phyloP scores from a whole-genome alignment of 2,113 vertebrate genomes.

The Lophotis ruficrista region DNA sequence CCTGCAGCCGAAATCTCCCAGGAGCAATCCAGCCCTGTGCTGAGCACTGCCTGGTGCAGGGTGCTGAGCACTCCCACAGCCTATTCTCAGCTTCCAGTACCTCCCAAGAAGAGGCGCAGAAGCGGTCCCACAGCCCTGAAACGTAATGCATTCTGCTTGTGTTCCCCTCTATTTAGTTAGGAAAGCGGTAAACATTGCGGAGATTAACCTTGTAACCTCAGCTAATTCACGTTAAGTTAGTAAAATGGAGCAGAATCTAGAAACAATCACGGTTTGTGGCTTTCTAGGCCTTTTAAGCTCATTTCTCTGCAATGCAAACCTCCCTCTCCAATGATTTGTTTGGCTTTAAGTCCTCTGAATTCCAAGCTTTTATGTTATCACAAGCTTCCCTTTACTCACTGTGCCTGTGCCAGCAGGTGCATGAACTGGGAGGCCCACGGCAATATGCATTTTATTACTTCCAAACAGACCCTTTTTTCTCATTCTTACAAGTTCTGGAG shows the following conservation, averaged over 20 bases:
- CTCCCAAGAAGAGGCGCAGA: not conserved
- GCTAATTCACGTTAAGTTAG: conserved; percentile 31
- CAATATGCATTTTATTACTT: conserved; percentile 40
- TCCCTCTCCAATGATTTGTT: conserved; percentile 2
- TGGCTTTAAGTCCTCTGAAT: not conserved
- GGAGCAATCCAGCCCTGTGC: not conserved
- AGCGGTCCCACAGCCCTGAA: not conserved
- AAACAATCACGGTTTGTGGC: conserved; percentile 37
- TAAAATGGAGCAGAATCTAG: conserved; percentile 42
- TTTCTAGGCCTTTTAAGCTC: conserved; percentile 35
- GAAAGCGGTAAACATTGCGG: conserved; percentile 48
- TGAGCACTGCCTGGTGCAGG: not conserved
- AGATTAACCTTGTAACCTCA: conserved; percentile 61
- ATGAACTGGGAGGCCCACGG: not conserved
- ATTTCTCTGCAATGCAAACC: conserved; percentile 9
- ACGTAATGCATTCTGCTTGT: not conserved
- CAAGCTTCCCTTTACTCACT: conserved; percentile 30
- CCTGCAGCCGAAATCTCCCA: not conserved
- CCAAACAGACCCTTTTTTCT: not conserved
- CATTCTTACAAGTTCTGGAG: not conserved
- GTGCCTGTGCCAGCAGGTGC: conserved; percentile 52
- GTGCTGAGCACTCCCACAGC: not conserved
- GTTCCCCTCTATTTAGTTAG: not conserved
- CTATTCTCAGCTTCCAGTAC: not conserved
- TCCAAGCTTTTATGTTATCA: conserved; percentile 52